These are phyloP conservation scores for Numida meleagris DNA, from an alignment of 2,113 vertebrate genomes.

Conservation along the genomic window DNA sequence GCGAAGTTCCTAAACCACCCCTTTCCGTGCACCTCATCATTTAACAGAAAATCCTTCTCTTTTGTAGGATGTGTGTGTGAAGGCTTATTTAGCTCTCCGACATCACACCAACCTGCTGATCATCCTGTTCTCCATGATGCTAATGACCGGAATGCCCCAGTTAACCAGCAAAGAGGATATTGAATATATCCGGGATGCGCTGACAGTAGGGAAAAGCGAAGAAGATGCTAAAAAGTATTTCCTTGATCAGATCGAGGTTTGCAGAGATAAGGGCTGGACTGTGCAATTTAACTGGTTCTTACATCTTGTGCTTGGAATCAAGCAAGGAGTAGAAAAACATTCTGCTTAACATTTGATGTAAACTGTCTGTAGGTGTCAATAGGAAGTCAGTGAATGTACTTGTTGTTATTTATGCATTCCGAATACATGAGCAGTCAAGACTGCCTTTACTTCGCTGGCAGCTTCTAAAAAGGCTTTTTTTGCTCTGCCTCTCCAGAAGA, in stretches of 20 bases:
- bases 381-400: constrained; percentile 5
- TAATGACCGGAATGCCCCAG: constrained; percentile 99
- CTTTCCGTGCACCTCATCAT: neutral
- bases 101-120: constrained; percentile 98
- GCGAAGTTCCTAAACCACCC: neutral
- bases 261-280: constrained; percentile 98
- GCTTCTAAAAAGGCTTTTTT: constrained; percentile 9
- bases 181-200: constrained; percentile 94
- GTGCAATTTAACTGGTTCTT: constrained; percentile 99
- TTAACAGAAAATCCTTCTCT: neutral
- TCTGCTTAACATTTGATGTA: constrained; percentile 79
- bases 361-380: constrained; percentile 15
- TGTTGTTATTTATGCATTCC: constrained; percentile 37
- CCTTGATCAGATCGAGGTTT: constrained; percentile 97
- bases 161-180: constrained; percentile 98
- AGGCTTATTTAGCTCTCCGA: constrained; percentile 93
- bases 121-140: constrained; percentile 99
- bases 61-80: constrained; percentile 89
- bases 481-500: neutral
- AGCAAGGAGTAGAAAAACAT: constrained; percentile 95
- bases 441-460: constrained; percentile 39
- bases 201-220: constrained; percentile 91
- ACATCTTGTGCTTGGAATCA: constrained; percentile 96
- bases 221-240: constrained; percentile 95
- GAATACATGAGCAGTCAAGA: constrained; percentile 27